These are phyloP conservation scores for Notodonta ziczac DNA, from an alignment of 2,888 invertebrate genomes.

Conservation along the genomic window DNA sequence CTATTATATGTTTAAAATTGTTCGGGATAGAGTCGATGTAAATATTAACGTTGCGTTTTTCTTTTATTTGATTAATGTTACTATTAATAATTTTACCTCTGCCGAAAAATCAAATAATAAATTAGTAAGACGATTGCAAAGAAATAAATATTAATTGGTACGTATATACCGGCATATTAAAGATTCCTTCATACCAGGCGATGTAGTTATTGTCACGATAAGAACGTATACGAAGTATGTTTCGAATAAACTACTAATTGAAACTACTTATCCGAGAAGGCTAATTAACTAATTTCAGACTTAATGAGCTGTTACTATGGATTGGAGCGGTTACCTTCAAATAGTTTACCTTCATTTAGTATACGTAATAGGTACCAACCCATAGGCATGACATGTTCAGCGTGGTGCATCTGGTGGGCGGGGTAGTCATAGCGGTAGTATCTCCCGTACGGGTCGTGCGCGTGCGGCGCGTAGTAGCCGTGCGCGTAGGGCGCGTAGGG, in stretches of 20 bases:
- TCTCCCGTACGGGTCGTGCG: slow-evolving; percentile 76
- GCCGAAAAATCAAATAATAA: too few species aligned
- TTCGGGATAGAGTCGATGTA: too few species aligned
- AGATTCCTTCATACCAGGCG: not conserved
- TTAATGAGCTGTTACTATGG: slow-evolving; percentile 5
- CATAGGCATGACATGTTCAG: slow-evolving; percentile 75
- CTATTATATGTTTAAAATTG: too few species aligned
- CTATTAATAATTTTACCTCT: too few species aligned
- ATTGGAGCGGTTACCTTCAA: slow-evolving; percentile 7
- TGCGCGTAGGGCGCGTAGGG: slow-evolving; percentile 61
- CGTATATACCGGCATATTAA: too few species aligned
- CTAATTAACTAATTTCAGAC: not conserved
- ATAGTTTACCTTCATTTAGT: not conserved
- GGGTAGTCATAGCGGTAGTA: slow-evolving; percentile 80
- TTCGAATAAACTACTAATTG: not conserved
- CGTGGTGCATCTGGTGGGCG: slow-evolving; percentile 69
- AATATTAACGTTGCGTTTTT: too few species aligned
- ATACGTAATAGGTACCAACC: slow-evolving; percentile 58
- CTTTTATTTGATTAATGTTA: too few species aligned
- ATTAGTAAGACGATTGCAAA: too few species aligned
- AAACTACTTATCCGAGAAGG: not conserved
- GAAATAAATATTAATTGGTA: too few species aligned
- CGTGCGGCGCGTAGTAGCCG: slow-evolving; percentile 66
- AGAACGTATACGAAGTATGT: not conserved
- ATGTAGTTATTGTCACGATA: not conserved